Conservation (phyloP, 2,888 invertebrate species). For the Carpatolechia fugitivella region DNA sequence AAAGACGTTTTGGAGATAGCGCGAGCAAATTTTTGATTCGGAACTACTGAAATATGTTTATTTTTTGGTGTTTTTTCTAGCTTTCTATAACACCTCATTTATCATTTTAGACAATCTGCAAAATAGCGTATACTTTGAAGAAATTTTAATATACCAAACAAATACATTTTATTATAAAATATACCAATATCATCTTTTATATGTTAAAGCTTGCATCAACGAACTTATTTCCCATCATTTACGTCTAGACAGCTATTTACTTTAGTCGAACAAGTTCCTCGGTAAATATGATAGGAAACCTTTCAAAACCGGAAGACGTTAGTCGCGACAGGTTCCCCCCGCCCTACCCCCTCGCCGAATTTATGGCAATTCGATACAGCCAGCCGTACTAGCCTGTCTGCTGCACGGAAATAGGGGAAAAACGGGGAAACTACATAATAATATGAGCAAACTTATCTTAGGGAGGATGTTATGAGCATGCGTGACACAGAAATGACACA, state of each 20-base stretch:
- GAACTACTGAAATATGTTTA: too few relatives aligned
- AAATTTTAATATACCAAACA: too few relatives aligned
- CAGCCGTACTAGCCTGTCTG: conserved; percentile 7
- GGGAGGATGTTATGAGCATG: not conserved
- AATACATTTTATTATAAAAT: too few relatives aligned
- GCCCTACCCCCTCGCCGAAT: conserved; percentile 43
- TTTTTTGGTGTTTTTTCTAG: too few relatives aligned
- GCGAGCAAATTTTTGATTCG: too few relatives aligned
- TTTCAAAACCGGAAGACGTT: conserved; percentile 53
- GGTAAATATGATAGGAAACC: conserved; percentile 41
- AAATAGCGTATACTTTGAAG: too few relatives aligned
- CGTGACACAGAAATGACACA: too few relatives aligned
- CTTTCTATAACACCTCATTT: too few relatives aligned
- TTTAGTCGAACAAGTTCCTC: not conserved
- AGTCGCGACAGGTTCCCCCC: conserved; percentile 37
- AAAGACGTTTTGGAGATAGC: not conserved
- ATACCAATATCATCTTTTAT: too few relatives aligned
- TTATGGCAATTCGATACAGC: conserved; percentile 68
- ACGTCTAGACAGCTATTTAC: conserved; percentile 6
- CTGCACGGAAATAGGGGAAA: conserved; percentile 12
- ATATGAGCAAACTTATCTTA: not conserved
- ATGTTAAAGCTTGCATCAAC: not conserved
- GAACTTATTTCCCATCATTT: not conserved
- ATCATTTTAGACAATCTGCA: too few relatives aligned
- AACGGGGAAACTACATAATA: not conserved